Conservation (phyloP, 2,797 vertebrate genomes). For the Gobionotothen gibberifrons region DNA sequence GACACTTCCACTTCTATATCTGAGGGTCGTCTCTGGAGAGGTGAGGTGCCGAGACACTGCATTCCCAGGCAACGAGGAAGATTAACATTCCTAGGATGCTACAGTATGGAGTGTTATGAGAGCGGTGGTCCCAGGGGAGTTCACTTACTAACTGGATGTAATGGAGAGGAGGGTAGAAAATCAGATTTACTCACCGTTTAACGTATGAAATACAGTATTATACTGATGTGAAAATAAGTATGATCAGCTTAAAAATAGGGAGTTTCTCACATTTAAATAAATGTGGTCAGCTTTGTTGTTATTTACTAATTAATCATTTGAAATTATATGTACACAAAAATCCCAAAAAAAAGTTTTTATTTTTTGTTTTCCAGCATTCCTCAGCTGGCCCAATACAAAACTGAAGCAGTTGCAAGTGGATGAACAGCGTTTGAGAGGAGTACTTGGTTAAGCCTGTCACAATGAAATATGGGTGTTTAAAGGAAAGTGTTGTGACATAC, state of each 20-base stretch:
- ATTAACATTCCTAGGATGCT: slow-evolving; percentile 79
- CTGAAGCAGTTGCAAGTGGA: slow-evolving; percentile 32
- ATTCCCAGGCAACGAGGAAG: slow-evolving; percentile 61
- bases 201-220: slow-evolving; percentile 25
- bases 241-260: not conserved
- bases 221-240: slow-evolving; percentile 16
- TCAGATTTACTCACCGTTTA: slow-evolving; percentile 38
- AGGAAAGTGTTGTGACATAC: slow-evolving; percentile 74
- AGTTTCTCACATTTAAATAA: not conserved
- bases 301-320: not conserved
- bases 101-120: slow-evolving; percentile 49
- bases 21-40: slow-evolving; percentile 58
- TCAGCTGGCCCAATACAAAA: slow-evolving; percentile 15
- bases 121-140: slow-evolving; percentile 33
- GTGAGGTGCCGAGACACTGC: slow-evolving; percentile 54
- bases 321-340: not conserved
- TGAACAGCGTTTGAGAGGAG: slow-evolving; percentile 2
- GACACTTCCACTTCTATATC: slow-evolving; percentile 62
- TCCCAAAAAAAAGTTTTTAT: slow-evolving; percentile 20
- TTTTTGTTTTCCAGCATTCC: slow-evolving; percentile 25
- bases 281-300: not conserved
- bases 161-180: slow-evolving; percentile 26
- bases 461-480: slow-evolving; percentile 69
- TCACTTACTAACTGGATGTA: slow-evolving; percentile 56
- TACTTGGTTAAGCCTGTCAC: slow-evolving; percentile 65